Conservation (phyloP, 30 jellyfish, hydroid and myxozoan species). For the Catostylus mosaicus region DNA sequence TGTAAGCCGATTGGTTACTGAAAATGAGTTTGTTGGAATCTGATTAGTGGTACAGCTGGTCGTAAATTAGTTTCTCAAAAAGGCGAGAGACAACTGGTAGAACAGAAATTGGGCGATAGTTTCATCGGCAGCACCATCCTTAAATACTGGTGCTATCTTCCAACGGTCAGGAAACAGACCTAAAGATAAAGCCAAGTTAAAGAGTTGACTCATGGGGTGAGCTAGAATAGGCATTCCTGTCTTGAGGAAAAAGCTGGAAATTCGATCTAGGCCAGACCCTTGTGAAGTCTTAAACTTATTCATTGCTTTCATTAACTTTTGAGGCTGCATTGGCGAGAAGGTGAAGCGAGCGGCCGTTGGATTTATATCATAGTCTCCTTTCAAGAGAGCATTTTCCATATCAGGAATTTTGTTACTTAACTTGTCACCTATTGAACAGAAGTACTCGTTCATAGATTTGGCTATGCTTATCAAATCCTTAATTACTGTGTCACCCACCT, state of each 20-base stretch:
- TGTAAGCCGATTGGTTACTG: slow-evolving; percentile 7
- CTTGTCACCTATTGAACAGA: background rate
- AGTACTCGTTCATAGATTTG: background rate
- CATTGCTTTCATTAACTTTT: slow-evolving; percentile 7
- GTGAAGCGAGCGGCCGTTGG: background rate
- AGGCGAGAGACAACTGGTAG: slow-evolving; percentile 38
- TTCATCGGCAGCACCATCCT: slow-evolving; percentile 30
- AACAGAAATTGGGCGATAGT: slow-evolving; percentile 51
- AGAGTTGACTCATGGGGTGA: background rate
- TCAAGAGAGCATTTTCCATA: background rate
- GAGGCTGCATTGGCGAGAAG: slow-evolving; percentile 1
- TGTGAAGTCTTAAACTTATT: slow-evolving; percentile 21
- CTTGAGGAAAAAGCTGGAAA: slow-evolving; percentile 25
- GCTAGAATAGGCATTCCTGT: slow-evolving; percentile 29
- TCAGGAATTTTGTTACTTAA: slow-evolving; percentile 4
- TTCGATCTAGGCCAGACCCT: slow-evolving; percentile 36
- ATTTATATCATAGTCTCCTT: background rate
- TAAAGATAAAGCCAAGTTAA: background rate
- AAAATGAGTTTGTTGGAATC: background rate
- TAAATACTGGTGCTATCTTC: slow-evolving; percentile 21
- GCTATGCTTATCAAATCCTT: background rate
- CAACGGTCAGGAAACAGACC: slow-evolving; percentile 20
- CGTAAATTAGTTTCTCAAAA: slow-evolving; percentile 25
- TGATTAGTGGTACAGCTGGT: slow-evolving; percentile 10
- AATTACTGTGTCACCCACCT: background rate